Conservation (phyloP, 2,113 vertebrate genomes). For the Petrocephalus microphthalmus region DNA sequence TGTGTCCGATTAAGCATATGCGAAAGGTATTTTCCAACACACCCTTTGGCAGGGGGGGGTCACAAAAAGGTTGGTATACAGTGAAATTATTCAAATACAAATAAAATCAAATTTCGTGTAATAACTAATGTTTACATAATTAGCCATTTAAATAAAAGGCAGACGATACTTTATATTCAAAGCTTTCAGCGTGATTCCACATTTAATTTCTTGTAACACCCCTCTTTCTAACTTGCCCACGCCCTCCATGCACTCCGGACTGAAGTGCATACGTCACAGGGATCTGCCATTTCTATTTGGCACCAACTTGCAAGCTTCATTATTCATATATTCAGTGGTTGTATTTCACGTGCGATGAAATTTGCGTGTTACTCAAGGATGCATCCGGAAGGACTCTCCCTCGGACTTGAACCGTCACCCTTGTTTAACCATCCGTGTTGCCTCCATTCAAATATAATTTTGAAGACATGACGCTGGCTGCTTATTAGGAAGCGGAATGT, state of each 20-base stretch:
- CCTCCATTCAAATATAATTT: not conserved
- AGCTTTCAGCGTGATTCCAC: not conserved
- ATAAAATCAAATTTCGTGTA: not conserved
- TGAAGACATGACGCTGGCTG: not conserved
- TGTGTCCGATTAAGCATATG: conserved; percentile 3
- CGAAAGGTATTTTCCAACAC: not conserved
- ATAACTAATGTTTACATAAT: not conserved
- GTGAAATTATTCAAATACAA: not conserved
- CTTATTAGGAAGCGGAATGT: not conserved
- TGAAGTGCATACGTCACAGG: not conserved
- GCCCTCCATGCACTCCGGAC: not conserved
- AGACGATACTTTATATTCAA: not conserved
- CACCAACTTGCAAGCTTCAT: not conserved
- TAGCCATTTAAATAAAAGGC: not conserved
- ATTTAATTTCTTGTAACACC: not conserved
- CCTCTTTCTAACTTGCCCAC: not conserved
- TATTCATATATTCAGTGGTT: not conserved
- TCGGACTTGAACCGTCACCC: not conserved
- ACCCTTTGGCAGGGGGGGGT: not conserved
- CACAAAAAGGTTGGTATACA: not conserved
- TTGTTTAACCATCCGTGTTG: not conserved
- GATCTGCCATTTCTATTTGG: not conserved
- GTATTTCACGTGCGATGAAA: not conserved
- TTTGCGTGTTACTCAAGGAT: not conserved
- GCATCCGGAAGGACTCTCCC: not conserved